Base-by-base conservation (phyloP, 1,140 invertebrate genomes). In the Microplitis demolitor region DNA sequence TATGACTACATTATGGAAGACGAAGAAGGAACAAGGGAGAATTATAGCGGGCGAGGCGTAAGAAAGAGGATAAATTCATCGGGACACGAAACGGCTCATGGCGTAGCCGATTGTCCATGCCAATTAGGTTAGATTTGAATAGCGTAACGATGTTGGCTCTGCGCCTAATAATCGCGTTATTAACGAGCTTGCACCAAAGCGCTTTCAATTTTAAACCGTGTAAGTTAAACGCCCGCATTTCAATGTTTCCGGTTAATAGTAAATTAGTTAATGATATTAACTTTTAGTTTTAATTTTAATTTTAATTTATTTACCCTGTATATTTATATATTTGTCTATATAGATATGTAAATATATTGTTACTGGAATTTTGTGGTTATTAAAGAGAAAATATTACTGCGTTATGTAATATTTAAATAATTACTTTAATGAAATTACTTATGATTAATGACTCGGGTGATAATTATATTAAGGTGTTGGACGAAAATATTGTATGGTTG, bases 141-240 rank as follows among this genome's bases (percentile, higher is more conserved):
- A 79, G 79, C 78, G 78, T 80, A 80, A 76, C 76, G 71, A 61
- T 50, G 76, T 69, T 82, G 80, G 78, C 79, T 62, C 67, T 72
- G 78, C 74, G 79, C 78, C 79, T 82, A 83, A 83, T 83, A 82
- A 83, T 83, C 77, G 76, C 76, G 72, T 83, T 81, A 83, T 82
- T 81, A 82, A 82, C 77, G 78, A 80, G 66, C 50, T 67, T 58
- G 24, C 56, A 16, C 8, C 24, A 16, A 58, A 58, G 24, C 56
- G 31, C 56, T 58, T 11, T 24, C 24, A 31, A 54, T 16, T 58
- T 31, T 58, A 11, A 58, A 24, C 16, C 9, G 56, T 58, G 56
- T 58, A 58, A 58, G 56, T 31, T 24, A 58, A 58, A 39, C 64
- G 39, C 39, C 39, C 64, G 35, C 64, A 50, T 50, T 58, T 31